Evolutionary conservation across 2,113 vertebrate species (phyloP), one percentile per base, ranked within the genome.

Genomic region (Pollachius pollachius): DNA sequence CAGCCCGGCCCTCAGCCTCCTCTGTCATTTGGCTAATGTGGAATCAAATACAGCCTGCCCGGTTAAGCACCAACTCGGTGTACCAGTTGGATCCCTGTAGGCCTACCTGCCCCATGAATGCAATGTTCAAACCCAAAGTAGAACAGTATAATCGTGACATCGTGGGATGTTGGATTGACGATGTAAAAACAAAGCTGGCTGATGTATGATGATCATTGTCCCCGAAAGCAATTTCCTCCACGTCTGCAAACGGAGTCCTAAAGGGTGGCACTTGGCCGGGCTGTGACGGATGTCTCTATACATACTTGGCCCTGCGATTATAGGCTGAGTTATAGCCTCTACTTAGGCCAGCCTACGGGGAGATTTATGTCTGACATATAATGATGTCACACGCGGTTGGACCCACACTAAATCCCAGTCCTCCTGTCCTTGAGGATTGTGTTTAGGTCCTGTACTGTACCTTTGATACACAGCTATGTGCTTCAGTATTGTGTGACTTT

Each of bases 351-450:
- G 67, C 16, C 64, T 62, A 30, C 74, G 72, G 74, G 71, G 73
- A 77, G 73, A 85, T 90, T 77, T 80, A 87, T 80, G 67, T 69
- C 72, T 48, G 77, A 77, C 66, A 72, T 68, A 69, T 77, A 76
- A 86, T 69, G 80, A 70, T 23, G 58, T 76, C 73, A 76, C 65
- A 72, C 70, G 70, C 41, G 41, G 75, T 59, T 71, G 80, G 74
- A 48, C 56, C 65, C 59, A 67, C 23, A 73, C 73, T 85, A 87
- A 87, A 88, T 87, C 79, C n/a, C 27, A n/a, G 48, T 71, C 34
- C 52, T 74, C 73, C 25, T 75, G 87, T 85, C 84, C 89, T 87
- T 89, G 83, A 81, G 67, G 65, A 74, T 68, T 74, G 62, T 62
- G 70, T 23, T 52, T 17, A 72, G 68, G 62, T 60, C 17, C 61